Base-by-base conservation (phyloP, 2,888 invertebrate genomes). In the Melolontha melolontha region DNA sequence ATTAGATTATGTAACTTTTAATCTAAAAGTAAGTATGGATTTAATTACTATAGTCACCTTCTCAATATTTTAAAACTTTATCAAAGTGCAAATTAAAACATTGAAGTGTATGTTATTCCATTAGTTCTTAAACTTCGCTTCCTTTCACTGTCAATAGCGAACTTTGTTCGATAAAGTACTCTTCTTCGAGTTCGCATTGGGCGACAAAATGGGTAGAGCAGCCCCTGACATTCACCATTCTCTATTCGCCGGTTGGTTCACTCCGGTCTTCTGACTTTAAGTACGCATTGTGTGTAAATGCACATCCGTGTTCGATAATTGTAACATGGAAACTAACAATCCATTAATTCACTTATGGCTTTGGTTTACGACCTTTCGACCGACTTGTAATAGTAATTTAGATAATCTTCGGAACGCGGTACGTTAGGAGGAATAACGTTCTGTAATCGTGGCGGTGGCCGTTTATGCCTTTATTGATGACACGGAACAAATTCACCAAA, bases 201-300 rank as follows among this genome's bases (percentile, higher is more conserved):
- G 47, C 17, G 47, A 62, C 14, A 34, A 49, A 62, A 49, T 39
- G 14, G 17, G 47, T 42, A 62, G 34, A 47, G 47, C 34, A 62
- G 59, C 47, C 59, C 59, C 59, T 62, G 59, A 62, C 47, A 49
- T 47, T 62, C 59, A 47, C 59, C 59, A 49, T 62, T 62, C 47
- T 5, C 34, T 34, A 34, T 34, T 6, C 34, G 34, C 34, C 34
- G 34, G 34, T 34, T 34, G 34, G 34, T 34, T 34, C 34, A 62
- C 64, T 50, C 64, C 50, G 47, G 68, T 55, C 55, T 55, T 49
- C 63, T 67, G 62, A 44, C 70, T 69, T 69, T 77, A 78, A 78
- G 76, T 77, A 78, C 77, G 78, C 79, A 82, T 81, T 81, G 80
- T 81, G 80, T 81, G 81, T 79, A 80, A 82, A 81, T 80, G 77